phyloP scores from a whole-genome alignment of 2,113 vertebrate species.

The Zosterops lateralis region DNA sequence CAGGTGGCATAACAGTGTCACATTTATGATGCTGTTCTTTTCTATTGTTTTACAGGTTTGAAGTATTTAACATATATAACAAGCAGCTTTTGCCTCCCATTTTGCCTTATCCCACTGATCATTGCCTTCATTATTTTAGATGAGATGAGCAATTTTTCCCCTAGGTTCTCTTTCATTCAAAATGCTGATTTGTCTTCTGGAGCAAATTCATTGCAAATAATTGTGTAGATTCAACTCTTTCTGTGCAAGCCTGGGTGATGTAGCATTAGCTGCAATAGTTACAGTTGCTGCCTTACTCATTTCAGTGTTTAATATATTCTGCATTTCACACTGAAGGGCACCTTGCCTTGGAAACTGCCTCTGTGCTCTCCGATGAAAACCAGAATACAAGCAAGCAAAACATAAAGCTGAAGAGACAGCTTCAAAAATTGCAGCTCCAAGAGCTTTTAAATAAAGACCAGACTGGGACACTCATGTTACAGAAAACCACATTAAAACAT shows the following conservation, averaged over 20 bases:
- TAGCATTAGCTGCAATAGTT: neutral
- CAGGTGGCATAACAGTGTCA: neutral
- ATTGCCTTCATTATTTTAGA: neutral
- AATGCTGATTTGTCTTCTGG: neutral
- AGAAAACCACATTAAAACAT: neutral
- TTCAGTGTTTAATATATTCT: constrained; percentile 3
- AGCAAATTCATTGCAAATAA: neutral
- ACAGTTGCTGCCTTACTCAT: neutral
- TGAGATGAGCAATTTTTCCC: neutral
- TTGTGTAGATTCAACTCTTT: neutral
- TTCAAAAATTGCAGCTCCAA: constrained; percentile 3
- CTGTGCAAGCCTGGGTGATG: neutral
- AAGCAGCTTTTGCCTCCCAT: neutral
- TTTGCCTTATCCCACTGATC: neutral
- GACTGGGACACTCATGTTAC: neutral
- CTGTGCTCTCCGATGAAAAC: neutral
- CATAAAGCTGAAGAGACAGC: neutral
- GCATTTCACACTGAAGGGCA: constrained; percentile 46
- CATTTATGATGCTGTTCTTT: neutral
- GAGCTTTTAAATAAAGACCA: neutral
- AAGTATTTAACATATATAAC: neutral
- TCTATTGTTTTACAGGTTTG: neutral
- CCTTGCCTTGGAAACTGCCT: constrained; percentile 31
- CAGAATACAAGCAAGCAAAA: constrained; percentile 4
- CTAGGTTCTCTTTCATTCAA: neutral